phyloP scores from a whole-genome alignment of 2,888 invertebrate genomes.

The Rhagonycha lutea region DNA sequence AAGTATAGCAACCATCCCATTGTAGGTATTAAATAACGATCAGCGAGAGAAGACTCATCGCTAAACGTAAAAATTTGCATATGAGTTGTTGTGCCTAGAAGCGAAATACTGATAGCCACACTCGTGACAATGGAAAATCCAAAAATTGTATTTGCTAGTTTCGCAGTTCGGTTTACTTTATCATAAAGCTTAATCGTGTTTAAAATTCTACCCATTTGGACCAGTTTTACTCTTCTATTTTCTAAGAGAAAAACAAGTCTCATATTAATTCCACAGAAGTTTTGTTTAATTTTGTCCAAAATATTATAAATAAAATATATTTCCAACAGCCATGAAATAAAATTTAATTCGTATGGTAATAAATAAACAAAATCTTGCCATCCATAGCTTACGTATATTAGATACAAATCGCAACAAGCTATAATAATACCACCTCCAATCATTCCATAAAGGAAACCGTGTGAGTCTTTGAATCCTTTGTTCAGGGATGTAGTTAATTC shows the following conservation, averaged over 20 bases:
- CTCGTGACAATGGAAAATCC: background rate
- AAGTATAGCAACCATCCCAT: background rate
- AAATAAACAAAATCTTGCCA: background rate
- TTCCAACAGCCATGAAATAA: background rate
- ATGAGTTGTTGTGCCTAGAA: background rate
- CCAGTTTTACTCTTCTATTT: background rate
- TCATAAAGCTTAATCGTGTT: background rate
- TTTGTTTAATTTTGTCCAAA: background rate
- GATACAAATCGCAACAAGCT: background rate
- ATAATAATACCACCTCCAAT: background rate
- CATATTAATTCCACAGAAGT: background rate
- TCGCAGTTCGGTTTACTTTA: background rate
- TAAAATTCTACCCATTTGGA: background rate
- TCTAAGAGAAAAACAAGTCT: background rate
- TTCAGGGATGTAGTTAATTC: background rate
- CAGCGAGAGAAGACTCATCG: background rate
- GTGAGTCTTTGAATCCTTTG: background rate
- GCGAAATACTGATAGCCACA: background rate
- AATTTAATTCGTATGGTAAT: background rate
- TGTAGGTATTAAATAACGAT: background rate
- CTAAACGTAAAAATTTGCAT: background rate
- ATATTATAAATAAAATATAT: background rate
- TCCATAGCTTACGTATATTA: background rate
- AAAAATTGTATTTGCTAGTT: background rate
- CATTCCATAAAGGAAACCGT: background rate